Conservation (phyloP, 2,113 vertebrate genomes). For the Silurus asotus region DNA sequence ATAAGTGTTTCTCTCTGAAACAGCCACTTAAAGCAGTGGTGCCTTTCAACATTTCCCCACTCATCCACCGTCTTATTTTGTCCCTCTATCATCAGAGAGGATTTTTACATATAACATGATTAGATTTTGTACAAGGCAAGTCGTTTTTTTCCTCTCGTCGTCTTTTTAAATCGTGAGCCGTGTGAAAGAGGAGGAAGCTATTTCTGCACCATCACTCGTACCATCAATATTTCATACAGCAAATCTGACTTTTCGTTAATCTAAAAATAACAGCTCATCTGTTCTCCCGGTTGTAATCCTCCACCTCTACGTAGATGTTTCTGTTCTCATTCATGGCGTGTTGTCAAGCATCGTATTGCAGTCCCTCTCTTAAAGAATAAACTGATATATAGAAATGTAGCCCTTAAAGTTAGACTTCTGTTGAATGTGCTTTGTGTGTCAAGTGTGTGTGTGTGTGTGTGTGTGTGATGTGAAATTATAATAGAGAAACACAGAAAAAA, state of each 20-base stretch:
- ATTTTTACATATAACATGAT: neutral
- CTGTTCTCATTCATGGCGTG: neutral
- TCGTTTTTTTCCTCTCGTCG: neutral
- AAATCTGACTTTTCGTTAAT: neutral
- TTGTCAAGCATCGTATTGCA: neutral
- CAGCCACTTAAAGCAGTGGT: conserved; percentile 21
- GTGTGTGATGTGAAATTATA: conserved; percentile 16
- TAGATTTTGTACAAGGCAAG: neutral
- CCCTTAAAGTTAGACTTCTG: conserved; percentile 6
- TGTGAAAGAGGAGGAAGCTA: conserved; percentile 27
- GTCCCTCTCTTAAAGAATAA: neutral
- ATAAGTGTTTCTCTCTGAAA: neutral
- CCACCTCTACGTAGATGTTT: neutral
- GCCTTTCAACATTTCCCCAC: conserved; percentile 8
- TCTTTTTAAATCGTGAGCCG: neutral
- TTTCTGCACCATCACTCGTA: conserved; percentile 22
- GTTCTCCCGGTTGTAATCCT: neutral
- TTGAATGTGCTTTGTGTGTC: conserved; percentile 30
- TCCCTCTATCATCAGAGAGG: neutral
- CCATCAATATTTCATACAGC: conserved; percentile 40
- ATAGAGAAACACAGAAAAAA: conserved; percentile 12
- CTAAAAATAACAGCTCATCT: neutral
- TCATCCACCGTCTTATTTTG: neutral
- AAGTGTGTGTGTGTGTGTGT: conserved; percentile 10
- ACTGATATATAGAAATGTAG: neutral